Conservation (phyloP, 2,113 vertebrate species). For the Sceloporus undulatus region DNA sequence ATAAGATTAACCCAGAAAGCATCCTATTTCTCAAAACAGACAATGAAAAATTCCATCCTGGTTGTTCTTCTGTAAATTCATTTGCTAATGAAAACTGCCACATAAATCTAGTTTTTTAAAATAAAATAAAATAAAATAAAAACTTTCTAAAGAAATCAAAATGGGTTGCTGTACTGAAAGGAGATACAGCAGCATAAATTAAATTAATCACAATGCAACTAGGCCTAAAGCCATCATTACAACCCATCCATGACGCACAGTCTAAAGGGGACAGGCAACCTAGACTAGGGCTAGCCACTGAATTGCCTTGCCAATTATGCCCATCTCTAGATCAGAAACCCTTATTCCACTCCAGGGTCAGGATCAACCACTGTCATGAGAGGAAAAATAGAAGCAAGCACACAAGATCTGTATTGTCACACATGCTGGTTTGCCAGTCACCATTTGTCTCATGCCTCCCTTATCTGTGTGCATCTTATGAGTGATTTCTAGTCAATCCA, state of each 20-base stretch:
- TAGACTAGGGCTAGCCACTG: too few relatives aligned
- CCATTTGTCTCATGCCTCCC: not conserved
- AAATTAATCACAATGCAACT: not conserved
- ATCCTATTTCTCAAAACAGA: conserved; percentile 24
- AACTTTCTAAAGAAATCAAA: not conserved
- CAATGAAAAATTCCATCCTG: not conserved
- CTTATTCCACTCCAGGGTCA: not conserved
- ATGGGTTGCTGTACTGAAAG: not conserved
- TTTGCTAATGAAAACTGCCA: conserved; percentile 19
- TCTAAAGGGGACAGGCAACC: not conserved
- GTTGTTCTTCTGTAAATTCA: conserved; percentile 3
- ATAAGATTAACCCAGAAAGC: conserved; percentile 32
- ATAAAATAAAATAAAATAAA: not conserved
- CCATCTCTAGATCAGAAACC: not conserved
- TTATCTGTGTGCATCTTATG: not conserved
- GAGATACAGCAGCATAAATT: conserved; percentile 13
- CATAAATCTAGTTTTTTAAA: conserved; percentile 3
- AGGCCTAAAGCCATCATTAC: not conserved
- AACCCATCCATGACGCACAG: not conserved
- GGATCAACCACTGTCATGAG: not conserved
- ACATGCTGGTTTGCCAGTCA: not conserved
- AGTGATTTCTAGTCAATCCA: not conserved
- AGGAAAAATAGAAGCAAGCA: not conserved
- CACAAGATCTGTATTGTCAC: not conserved
- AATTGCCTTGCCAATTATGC: not conserved